Conservation (phyloP, 2,888 invertebrate genomes). For the Scaptomyza parva region DNA sequence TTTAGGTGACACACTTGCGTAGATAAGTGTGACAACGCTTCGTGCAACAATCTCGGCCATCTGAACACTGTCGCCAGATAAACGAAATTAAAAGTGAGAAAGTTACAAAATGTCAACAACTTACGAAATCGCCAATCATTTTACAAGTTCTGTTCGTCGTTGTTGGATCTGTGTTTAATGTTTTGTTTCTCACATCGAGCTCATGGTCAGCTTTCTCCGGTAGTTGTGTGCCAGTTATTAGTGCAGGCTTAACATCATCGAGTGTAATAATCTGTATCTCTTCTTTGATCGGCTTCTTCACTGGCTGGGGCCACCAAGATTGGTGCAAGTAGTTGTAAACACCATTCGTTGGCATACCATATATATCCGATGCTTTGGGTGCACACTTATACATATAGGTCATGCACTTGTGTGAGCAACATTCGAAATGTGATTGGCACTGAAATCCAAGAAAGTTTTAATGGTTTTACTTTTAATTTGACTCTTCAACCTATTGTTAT, state of each 20-base stretch:
- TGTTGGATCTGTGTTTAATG: neutral
- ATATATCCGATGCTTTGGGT: constrained; percentile 33
- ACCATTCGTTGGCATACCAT: neutral
- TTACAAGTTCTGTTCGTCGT: constrained; percentile 14
- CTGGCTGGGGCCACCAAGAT: neutral
- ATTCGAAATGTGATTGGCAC: constrained; percentile 82
- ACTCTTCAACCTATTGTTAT: neutral
- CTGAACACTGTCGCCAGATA: constrained; percentile 71
- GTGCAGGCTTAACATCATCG: constrained; percentile 8
- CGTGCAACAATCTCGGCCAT: constrained; percentile 78
- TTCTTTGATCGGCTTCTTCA: neutral
- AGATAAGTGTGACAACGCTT: constrained; percentile 81
- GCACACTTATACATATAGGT: constrained; percentile 75
- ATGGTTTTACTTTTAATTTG: neutral
- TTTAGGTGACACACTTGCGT: constrained; percentile 82
- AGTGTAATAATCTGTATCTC: constrained; percentile 15
- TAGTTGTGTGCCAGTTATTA: constrained; percentile 1
- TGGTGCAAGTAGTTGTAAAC: neutral
- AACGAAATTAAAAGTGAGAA: constrained; percentile 18
- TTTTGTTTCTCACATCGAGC: neutral
- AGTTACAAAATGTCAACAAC: constrained; percentile 9
- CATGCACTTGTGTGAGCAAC: constrained; percentile 82
- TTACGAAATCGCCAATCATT: constrained; percentile 47
- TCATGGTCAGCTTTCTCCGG: constrained; percentile 36
- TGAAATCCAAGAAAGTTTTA: constrained; percentile 34